A percentile compares a stretch with the other conserved stretches of the same genome.
phyloP scores from a whole-genome alignment of 2,888 invertebrate genomes.

The Hyposoter dolosus region DNA sequence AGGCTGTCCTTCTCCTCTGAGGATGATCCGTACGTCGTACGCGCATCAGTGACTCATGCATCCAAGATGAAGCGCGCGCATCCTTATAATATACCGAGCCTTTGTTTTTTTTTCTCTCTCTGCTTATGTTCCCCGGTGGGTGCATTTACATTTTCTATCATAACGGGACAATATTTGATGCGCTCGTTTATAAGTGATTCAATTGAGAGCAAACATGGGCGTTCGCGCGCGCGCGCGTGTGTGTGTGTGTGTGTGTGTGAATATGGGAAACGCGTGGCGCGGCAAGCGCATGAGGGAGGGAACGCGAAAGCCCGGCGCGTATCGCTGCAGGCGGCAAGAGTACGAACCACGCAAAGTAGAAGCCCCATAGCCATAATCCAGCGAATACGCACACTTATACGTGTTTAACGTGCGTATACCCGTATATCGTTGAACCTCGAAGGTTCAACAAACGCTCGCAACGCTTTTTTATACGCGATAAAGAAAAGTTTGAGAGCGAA shows the following conservation, averaged over 20 bases:
- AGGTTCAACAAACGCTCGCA: conserved; percentile 55
- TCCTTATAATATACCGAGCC: neutral
- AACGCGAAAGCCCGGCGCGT: neutral
- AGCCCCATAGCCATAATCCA: conserved; percentile 42
- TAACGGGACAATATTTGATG: neutral
- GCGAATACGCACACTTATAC: neutral
- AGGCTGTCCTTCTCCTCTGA: neutral
- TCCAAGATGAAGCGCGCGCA: neutral
- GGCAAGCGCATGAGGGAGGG: neutral
- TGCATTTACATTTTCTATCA: conserved; percentile 2
- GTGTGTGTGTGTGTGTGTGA: neutral
- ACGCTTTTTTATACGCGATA: conserved; percentile 49
- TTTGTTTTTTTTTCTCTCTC: conserved; percentile 4
- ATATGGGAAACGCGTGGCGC: neutral
- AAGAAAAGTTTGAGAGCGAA: conserved; percentile 27
- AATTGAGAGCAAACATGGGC: conserved; percentile 3
- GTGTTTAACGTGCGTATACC: neutral
- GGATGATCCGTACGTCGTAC: conserved; percentile 1
- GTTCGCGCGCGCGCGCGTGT: too few relatives aligned
- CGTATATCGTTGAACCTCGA: conserved; percentile 27
- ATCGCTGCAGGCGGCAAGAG: neutral
- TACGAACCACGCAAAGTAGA: neutral
- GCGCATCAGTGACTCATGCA: conserved; percentile 5
- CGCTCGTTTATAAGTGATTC: neutral
- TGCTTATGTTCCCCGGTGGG: neutral